phyloP scores from a whole-genome alignment of 2,888 invertebrate species.

The Sabellastarte sp. region DNA sequence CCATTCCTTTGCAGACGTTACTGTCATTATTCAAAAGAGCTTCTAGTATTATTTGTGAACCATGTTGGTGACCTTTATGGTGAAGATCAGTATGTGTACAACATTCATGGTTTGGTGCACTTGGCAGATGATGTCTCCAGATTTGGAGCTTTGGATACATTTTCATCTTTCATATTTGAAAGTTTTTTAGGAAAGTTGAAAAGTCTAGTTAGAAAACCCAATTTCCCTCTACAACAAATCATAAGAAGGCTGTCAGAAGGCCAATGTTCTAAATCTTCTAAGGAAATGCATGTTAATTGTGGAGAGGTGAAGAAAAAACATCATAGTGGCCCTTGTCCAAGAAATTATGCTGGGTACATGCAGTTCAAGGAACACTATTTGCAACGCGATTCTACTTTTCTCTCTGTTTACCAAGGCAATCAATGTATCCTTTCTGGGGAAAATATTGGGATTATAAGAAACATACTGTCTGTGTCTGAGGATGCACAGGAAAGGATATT shows the following conservation, averaged over 20 bases:
- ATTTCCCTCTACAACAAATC: neutral
- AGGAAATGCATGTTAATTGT: neutral
- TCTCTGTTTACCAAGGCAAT: no score
- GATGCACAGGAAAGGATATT: no score
- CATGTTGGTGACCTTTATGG: neutral
- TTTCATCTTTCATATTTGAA: neutral
- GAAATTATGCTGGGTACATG: no score
- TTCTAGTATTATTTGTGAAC: neutral
- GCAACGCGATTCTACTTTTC: no score
- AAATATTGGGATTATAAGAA: no score
- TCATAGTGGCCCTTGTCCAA: neutral
- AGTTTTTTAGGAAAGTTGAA: neutral
- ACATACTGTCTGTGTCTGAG: no score
- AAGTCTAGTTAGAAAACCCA: neutral
- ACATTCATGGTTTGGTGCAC: neutral
- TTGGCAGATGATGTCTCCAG: neutral
- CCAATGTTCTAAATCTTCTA: neutral
- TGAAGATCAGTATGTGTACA: neutral
- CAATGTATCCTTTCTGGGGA: no score
- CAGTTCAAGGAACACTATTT: no score
- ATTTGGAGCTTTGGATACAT: neutral
- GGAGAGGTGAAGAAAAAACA: neutral
- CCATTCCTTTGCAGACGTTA: neutral
- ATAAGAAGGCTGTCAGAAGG: neutral
- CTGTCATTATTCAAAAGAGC: neutral